Base-by-base conservation (phyloP, 2,797 vertebrate species). In the Vultur gryphus region DNA sequence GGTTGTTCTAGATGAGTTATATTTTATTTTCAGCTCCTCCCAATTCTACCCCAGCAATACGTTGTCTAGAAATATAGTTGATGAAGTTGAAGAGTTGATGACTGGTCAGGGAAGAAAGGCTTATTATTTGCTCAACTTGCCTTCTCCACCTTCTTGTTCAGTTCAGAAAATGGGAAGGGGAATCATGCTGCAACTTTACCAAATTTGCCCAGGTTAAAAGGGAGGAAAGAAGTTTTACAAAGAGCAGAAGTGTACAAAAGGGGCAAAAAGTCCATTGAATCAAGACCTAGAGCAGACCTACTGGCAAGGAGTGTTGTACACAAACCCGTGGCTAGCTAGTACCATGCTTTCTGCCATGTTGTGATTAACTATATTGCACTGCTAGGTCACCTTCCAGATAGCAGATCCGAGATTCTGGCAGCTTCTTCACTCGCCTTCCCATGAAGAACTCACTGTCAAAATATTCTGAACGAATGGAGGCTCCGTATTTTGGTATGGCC, bases 401-500 rank as follows among this genome's bases (percentile, higher is more conserved):
- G 89, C 98, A 98, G 94, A 99, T 97, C 10, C 98, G 98, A 44
- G 98, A 97, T 83, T 99, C 99, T 17, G 98, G 98, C 29, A 99
- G 97, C 92, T 89, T 98, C 97, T 98, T 98, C 81, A 98, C 96
- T 90, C 98, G 58, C 59, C 97, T 98, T 51, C 99, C 99, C 96
- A 99, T 98, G 96, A 98, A 99, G 98, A 99, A 99, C 89, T 98
- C 96, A 1, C 99, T 99, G 87, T 99, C 99, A 31, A 99, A 99
- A 95, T 99, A 97, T 86, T 99, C 98, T 7, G 98, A 82, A 44
- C 78, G 98, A 83, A 99, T 97, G 79, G 98, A 99, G 10, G 97
- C 98, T 17, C 99, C 99, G 0, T 99, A 99, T 97, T 99, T 99
- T 41, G 97, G 97, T 49, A 99, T 94, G 64, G 99, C 97, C 9